Evolutionary conservation across 1,140 invertebrate species (phyloP), one percentile per base, ranked within the genome.

Genomic region (Tigriopus japonicus): DNA sequence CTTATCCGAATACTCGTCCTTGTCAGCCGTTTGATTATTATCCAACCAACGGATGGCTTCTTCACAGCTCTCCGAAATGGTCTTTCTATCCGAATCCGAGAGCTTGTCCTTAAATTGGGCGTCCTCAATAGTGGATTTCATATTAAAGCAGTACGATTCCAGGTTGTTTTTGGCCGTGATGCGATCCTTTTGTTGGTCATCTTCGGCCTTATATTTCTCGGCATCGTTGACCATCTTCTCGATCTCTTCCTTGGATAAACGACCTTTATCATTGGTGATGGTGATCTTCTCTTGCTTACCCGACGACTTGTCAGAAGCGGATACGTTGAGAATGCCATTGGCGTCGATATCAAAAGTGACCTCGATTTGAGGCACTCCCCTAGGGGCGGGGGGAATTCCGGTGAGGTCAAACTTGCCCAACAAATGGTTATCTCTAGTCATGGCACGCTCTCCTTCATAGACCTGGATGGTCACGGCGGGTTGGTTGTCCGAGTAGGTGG

Each of bases 111-210:
- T 74, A 28, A 69, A 66, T 78, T 79, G 74, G 13, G 62, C 64
- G 24, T 65, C 64, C 14, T 65, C 64, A 0, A 79, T 82, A 19
- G 90, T 93, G 55, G 85, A 85, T 77, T 94, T 94, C 82, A 96
- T 92, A 78, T 90, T 91, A 79, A 94, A 97, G 73, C 88, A 91
- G 73, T 96, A 97, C 43, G 87, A 89, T 71, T 97, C 93, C 1
- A 96, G 76, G n/a, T 77, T 78, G 69, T 96, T 82, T 66, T 79
- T 78, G 63, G 84, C 81, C 58, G 81, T 76, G 58, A 83, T 80
- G 52, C 78, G 76, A 6, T 49, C 45, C 58, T 81, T 75, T 55
- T 74, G 75, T 58, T 80, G 78, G 92, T 93, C 72, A 56, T 70
- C 69, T 51, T 70, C 69, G 15, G 59, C 56, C 49, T 66, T 66